These are phyloP conservation scores for Microcebus lehilahytsara DNA, from an alignment of 2,113 vertebrate species.

Conservation along the genomic window DNA sequence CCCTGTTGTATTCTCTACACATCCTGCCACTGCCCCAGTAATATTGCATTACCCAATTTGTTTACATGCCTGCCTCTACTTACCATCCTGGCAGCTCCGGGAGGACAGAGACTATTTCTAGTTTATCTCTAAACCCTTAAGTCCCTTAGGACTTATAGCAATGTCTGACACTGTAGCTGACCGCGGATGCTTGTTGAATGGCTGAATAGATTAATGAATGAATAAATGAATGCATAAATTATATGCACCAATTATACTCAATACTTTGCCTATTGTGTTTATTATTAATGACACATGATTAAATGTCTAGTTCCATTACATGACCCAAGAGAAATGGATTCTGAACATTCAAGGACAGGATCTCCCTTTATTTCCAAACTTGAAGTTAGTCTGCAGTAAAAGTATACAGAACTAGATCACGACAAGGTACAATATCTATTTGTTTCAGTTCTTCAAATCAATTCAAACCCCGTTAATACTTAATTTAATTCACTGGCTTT, in stretches of 20 bases:
- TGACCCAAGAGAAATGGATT: background rate
- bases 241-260: background rate
- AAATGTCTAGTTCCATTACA: background rate
- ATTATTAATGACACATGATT: background rate
- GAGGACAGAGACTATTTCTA: background rate
- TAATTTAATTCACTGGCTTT: constrained; percentile 70
- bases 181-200: background rate
- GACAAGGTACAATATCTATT: constrained; percentile 48
- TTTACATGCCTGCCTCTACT: background rate
- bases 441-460: constrained; percentile 73
- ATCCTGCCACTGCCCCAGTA: too few relatives aligned
- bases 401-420: constrained; percentile 52
- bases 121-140: background rate
- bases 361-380: constrained; percentile 22
- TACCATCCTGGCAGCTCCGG: background rate
- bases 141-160: background rate
- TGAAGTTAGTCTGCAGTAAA: constrained; percentile 38
- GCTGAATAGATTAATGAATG: background rate
- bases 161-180: background rate
- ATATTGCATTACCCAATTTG: too few relatives aligned
- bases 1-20: background rate
- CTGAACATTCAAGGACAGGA: background rate
- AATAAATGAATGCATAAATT: background rate
- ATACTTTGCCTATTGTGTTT: background rate
- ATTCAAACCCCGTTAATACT: constrained; percentile 77